A percentile compares a stretch with the other conserved stretches of the same genome.
Conservation (phyloP, 2,113 vertebrate genomes). For the Eira barbara region DNA sequence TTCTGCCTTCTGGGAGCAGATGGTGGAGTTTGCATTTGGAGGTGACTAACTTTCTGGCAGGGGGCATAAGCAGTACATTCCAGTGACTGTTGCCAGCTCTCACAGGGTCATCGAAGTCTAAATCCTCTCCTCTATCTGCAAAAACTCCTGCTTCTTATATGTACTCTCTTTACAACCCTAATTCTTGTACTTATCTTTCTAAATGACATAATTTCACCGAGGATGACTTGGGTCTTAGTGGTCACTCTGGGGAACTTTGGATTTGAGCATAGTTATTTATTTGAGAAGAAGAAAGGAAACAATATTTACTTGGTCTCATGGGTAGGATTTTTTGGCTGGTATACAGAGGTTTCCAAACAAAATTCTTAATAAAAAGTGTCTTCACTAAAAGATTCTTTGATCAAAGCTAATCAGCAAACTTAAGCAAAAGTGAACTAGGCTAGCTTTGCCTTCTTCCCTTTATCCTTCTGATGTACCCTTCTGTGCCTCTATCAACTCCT, state of each 20-base stretch:
- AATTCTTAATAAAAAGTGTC: neutral
- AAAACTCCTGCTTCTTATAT: neutral
- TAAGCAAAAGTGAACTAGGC: neutral
- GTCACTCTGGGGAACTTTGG: neutral
- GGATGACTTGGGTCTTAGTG: neutral
- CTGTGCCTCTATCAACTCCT: neutral
- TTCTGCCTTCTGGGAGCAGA: neutral
- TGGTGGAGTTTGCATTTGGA: neutral
- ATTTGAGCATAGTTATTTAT: neutral
- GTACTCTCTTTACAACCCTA: neutral
- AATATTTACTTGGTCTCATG: neutral
- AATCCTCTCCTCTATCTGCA: neutral
- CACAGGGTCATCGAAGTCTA: fast-evolving
- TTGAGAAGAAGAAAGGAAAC: neutral
- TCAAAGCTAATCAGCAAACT: neutral
- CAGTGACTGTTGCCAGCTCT: fast-evolving
- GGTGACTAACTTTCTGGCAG: neutral
- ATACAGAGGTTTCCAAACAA: neutral
- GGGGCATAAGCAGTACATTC: no score
- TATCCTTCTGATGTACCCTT: neutral
- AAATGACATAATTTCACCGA: neutral
- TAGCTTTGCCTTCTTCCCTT: neutral
- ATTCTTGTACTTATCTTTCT: neutral
- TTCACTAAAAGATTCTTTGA: neutral
- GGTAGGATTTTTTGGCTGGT: neutral